Percentiles rank a stretch among this genome's conserved stretches.
Evolutionary conservation across 1,140 invertebrate genomes (phyloP).

Genomic region (Cydia amplana): DNA sequence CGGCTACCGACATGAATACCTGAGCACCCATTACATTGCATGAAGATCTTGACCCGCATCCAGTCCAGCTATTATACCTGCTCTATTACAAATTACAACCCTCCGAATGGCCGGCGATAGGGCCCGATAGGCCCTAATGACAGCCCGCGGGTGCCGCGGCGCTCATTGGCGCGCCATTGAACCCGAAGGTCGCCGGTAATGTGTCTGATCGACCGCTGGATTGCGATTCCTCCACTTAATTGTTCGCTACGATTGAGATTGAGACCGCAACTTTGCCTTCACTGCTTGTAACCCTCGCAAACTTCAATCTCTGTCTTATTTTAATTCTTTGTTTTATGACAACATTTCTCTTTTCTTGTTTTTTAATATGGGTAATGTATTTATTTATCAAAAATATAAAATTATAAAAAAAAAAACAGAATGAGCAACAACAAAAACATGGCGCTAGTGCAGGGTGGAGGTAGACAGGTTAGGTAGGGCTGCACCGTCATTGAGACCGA

Average conservation of each 20-base stretch:
- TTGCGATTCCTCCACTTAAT: conserved; percentile 37
- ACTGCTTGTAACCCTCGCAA: neutral
- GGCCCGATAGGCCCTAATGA: conserved; percentile 56
- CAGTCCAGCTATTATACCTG: conserved; percentile 41
- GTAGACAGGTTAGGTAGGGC: too few species aligned
- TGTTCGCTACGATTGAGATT: conserved; percentile 29
- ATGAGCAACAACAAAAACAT: too few species aligned
- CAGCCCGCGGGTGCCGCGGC: conserved; percentile 47
- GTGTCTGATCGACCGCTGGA: conserved; percentile 58
- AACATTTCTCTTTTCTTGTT: neutral
- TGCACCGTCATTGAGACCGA: too few species aligned
- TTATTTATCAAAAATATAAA: too few species aligned
- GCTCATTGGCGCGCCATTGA: conserved; percentile 59
- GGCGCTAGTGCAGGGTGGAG: too few species aligned
- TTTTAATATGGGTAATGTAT: too few species aligned
- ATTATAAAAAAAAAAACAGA: too few species aligned
- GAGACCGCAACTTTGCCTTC: conserved; percentile 1
- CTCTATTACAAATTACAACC: conserved; percentile 30
- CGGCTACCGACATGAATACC: conserved; percentile 28
- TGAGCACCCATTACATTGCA: conserved; percentile 16
- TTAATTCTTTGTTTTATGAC: neutral
- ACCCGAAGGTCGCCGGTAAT: conserved; percentile 62
- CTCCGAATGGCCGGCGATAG: conserved; percentile 8
- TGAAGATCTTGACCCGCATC: conserved; percentile 60
- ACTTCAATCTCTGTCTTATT: neutral